Base-by-base conservation (phyloP, 2,888 invertebrate species). In the Chrysolina americana region DNA sequence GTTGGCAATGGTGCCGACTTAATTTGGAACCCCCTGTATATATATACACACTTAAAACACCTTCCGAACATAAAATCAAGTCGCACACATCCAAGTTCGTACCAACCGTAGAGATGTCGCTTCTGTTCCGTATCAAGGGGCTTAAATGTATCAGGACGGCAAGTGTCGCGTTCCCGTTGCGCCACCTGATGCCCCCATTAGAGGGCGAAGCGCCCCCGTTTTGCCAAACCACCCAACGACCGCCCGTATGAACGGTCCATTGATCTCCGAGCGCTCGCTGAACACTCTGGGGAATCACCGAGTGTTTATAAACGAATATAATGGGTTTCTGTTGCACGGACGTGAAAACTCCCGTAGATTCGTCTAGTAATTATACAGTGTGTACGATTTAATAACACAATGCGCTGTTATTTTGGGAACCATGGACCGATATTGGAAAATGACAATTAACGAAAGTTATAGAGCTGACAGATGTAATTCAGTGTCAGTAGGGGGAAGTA, bases 131-230 rank as follows among this genome's bases (percentile, higher is more conserved):
- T 72, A 70, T 66, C 72, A 72, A 66, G 63, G 72, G 65, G 75
- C 75, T 78, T 80, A 80, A 78, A 76, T 80, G 71, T 80, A 78
- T 78, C 80, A 77, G 76, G 74, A 80, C 74, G 76, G 78, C 80
- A 80, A 80, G 80, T 80, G 80, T 80, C 80, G 80, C 74, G 73
- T 72, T 73, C 66, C 44, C 72, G 73, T 71, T 76, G 62, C 68
- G 56, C 77, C 80, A 80, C 80, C 80, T 80, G 80, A 77, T 77
- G 78, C 80, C 80, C 69, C 76, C 66, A 78, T 79, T 78, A 76
- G 66, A 74, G 41, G 73, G 72, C 75, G 71, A 70, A 73, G 77
- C 75, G 70, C 73, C 75, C 66, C 75, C 66, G 41, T 74, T 72
- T 73, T 63, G 63, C 68, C 72, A 77, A 78, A 76, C 75, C 78